phyloP scores from a whole-genome alignment of 2,113 vertebrate genomes.

The Scortum barcoo region DNA sequence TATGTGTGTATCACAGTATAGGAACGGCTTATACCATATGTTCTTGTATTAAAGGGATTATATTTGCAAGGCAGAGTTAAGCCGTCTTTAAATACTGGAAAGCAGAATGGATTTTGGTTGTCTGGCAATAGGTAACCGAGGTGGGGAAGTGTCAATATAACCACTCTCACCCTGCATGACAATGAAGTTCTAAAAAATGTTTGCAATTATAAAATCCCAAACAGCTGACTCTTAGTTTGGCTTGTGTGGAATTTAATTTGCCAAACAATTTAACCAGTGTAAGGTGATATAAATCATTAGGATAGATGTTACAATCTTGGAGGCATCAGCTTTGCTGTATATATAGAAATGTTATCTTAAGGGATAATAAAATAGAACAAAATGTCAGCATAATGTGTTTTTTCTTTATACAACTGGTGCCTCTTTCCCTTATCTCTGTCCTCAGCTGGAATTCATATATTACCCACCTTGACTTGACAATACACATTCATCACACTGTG shows the following conservation, averaged over 20 bases:
- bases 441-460: slow-evolving; percentile 38
- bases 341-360: slow-evolving; percentile 21
- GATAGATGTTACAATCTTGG: slow-evolving; percentile 22
- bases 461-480: slow-evolving; percentile 5
- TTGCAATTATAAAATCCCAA: background rate
- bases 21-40: slow-evolving; percentile 8
- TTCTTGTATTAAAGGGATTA: slow-evolving; percentile 34
- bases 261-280: background rate
- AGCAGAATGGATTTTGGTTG: slow-evolving; percentile 22
- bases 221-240: slow-evolving; percentile 9
- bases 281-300: slow-evolving; percentile 36
- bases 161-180: background rate
- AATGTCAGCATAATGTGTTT: slow-evolving; percentile 40
- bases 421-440: slow-evolving; percentile 44
- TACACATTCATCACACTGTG: slow-evolving; percentile 54
- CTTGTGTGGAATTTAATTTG: slow-evolving; percentile 11
- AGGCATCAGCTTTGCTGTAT: slow-evolving; percentile 1
- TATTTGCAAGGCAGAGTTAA: slow-evolving; percentile 25
- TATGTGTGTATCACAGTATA: background rate
- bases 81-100: slow-evolving; percentile 13
- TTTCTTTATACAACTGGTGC: slow-evolving; percentile 8
- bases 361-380: slow-evolving; percentile 32
- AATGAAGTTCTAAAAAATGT: background rate
- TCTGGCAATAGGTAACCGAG: slow-evolving; percentile 14
- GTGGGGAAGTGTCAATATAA: background rate